Evolutionary conservation across 2,888 invertebrate species (phyloP), one percentile per base, ranked within the genome.

Genomic region (Drosophila infuscata): DNA sequence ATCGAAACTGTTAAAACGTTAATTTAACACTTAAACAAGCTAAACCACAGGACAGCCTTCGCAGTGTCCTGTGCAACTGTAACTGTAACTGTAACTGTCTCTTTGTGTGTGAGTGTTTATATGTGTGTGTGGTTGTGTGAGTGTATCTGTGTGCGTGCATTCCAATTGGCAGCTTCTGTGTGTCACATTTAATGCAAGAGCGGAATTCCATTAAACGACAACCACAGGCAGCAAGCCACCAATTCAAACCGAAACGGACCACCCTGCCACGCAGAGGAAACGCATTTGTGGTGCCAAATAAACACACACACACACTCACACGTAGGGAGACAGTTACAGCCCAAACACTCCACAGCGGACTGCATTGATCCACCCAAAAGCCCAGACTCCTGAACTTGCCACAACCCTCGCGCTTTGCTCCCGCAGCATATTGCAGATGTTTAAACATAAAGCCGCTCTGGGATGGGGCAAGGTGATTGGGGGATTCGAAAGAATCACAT

Each of bases 171-270:
- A 90, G 83, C 87, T 81, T 83, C 88, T 82, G 87, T 86, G 82
- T 89, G 88, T 88, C 89, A 90, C 88, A 88, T 89, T 90, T 90
- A 88, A 88, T 88, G 88, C 81, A 80, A 82, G 77, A 85, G 80
- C 89, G 90, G 90, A 88, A 88, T 89, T 89, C 89, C 91, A 89
- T 89, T 89, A 89, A 89, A 86, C 89, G 87, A 76, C 90, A 90
- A 91, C 89, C 89, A 74, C 88, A 90, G 82, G 79, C 83, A 89
- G 89, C 83, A 87, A 68, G 87, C 87, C 84, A 72, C 86, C 87
- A 86, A 78, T 76, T 73, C 76, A 60, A 74, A 67, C 70, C 80
- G 65, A 69, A 69, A 56, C 79, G 63, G 66, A 36, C 57, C 64
- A 46, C n/a, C 41, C 65, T 59, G 43, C 62, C 61, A 46, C 80